Conservation (phyloP, 2,888 invertebrate species). For the Tachystola acroxantha region DNA sequence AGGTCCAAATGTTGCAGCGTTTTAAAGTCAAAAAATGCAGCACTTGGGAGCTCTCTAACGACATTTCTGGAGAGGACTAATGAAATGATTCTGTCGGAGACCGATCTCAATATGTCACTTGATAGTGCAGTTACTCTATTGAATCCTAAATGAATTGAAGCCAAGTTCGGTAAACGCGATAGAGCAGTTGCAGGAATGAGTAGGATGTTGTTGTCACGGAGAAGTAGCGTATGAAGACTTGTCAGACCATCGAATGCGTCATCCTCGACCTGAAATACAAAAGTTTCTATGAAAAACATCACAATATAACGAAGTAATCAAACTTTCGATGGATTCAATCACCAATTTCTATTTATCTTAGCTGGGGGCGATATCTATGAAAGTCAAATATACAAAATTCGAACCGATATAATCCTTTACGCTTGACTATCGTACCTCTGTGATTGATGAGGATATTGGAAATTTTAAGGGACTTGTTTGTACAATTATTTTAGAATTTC, state of each 20-base stretch:
- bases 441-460: no score
- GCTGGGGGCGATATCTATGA: not conserved
- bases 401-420: no score
- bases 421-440: no score
- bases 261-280: constrained; percentile 85
- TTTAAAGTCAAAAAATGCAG: constrained; percentile 88
- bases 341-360: constrained; percentile 1
- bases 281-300: not conserved
- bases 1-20: constrained; percentile 85
- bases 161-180: constrained; percentile 85
- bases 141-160: constrained; percentile 87
- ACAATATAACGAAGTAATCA: not conserved
- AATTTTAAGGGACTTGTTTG: not conserved
- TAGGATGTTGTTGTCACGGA: constrained; percentile 93
- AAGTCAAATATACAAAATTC: no score
- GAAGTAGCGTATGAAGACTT: constrained; percentile 85
- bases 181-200: constrained; percentile 90
- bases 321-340: constrained; percentile 1
- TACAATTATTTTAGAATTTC: not conserved
- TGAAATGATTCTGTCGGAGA: constrained; percentile 84
- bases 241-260: constrained; percentile 91
- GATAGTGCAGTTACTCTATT: constrained; percentile 93
- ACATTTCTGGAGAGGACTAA: constrained; percentile 90
- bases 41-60: constrained; percentile 89
- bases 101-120: constrained; percentile 85